Percentiles rank a stretch among this genome's conserved stretches.
phyloP scores from a whole-genome alignment of 1,140 invertebrate genomes.

The Coptotermes formosanus region DNA sequence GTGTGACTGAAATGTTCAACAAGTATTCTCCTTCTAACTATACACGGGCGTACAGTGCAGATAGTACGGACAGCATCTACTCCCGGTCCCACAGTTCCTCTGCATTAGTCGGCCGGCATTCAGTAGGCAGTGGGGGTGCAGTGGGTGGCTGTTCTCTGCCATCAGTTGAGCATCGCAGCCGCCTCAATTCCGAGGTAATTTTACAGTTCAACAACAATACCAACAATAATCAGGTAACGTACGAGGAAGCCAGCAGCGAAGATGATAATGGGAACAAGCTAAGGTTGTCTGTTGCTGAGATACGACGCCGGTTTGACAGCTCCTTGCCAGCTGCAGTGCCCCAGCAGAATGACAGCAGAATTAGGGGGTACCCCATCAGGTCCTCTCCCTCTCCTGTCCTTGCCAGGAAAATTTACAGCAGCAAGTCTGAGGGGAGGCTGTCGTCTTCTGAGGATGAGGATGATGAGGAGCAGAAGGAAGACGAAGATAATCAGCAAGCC shows the following conservation, averaged over 20 bases:
- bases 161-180: slow-evolving; percentile 1
- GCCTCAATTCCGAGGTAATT: neutral
- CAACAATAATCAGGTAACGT: slow-evolving; percentile 12
- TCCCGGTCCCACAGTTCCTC: neutral
- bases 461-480: neutral
- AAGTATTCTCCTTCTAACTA: slow-evolving; percentile 25
- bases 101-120: neutral
- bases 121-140: neutral
- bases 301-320: slow-evolving; percentile 22
- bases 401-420: neutral
- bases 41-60: neutral
- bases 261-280: slow-evolving; percentile 26
- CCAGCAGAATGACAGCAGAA: neutral
- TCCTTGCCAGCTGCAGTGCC: neutral
- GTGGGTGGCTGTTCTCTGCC: neutral
- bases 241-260: neutral
- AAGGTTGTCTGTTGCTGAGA: neutral
- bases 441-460: slow-evolving; percentile 13
- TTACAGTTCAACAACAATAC: neutral
- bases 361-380: neutral
- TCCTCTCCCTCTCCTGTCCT: neutral
- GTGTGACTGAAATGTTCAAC: slow-evolving; percentile 23
- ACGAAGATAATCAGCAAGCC: neutral
- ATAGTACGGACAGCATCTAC: neutral
- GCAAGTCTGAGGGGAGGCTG: neutral